Conservation (phyloP, 2,797 vertebrate species). For the Trachops cirrhosus region DNA sequence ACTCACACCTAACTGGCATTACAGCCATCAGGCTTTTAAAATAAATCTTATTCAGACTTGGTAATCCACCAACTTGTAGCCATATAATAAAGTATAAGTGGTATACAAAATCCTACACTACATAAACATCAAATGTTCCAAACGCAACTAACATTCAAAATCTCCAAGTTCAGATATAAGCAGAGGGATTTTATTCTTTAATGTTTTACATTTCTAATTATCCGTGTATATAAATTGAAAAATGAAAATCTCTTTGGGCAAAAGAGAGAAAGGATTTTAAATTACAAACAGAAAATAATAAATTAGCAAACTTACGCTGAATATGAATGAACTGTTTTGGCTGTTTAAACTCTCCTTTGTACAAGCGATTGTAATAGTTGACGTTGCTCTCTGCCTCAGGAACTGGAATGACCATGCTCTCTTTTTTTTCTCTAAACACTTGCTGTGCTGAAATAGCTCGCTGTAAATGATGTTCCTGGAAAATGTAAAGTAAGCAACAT, state of each 20-base stretch:
- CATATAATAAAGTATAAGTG: background rate
- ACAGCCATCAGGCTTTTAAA: constrained; percentile 1
- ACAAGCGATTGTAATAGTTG: constrained; percentile 94
- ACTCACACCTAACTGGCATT: background rate
- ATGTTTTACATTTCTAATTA: constrained; percentile 52
- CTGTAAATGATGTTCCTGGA: constrained; percentile 95
- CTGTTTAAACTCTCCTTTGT: constrained; percentile 92
- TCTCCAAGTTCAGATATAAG: constrained; percentile 40
- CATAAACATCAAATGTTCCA: constrained; percentile 39
- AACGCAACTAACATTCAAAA: constrained; percentile 50
- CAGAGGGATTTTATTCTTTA: constrained; percentile 29
- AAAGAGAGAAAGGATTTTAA: constrained; percentile 36
- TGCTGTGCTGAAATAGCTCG: constrained; percentile 95
- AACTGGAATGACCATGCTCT: constrained; percentile 96
- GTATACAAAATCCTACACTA: constrained; percentile 13
- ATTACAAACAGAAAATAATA: constrained; percentile 25
- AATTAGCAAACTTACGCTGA: constrained; percentile 89
- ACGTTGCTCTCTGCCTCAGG: constrained; percentile 94
- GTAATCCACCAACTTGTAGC: background rate
- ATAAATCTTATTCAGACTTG: background rate
- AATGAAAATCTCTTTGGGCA: constrained; percentile 39
- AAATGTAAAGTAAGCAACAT: constrained; percentile 67
- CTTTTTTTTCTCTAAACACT: constrained; percentile 95
- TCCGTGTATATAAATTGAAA: constrained; percentile 8
- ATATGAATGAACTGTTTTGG: constrained; percentile 97